Conservation (phyloP, 2,113 vertebrate genomes). For the Embiotoca jacksoni region DNA sequence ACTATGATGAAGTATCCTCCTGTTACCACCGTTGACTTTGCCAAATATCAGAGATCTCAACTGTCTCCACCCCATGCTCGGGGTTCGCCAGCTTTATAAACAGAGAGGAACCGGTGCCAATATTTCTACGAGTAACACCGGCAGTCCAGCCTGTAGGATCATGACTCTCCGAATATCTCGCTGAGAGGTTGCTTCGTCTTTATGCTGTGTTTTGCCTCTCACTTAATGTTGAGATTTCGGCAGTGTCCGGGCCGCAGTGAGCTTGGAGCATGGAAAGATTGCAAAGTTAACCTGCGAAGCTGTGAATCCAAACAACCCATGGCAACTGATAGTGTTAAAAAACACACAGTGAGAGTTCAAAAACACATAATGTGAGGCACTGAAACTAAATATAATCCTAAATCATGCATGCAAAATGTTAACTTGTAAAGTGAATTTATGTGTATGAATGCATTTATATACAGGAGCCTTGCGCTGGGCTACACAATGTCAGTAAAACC, state of each 20-base stretch:
- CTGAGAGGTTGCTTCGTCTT: conserved; percentile 67
- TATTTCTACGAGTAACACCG: conserved; percentile 70
- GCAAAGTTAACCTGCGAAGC: conserved; percentile 45
- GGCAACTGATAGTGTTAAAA: conserved; percentile 44
- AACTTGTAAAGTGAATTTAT: no score
- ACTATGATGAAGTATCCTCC: conserved; percentile 83
- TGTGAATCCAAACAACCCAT: conserved; percentile 48
- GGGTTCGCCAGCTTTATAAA: conserved; percentile 71
- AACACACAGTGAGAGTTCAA: neutral
- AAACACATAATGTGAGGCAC: conserved; percentile 15
- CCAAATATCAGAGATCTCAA: conserved; percentile 80
- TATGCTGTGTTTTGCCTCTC: conserved; percentile 64
- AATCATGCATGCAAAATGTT: neutral
- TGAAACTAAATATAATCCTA: neutral
- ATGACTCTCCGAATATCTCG: conserved; percentile 60
- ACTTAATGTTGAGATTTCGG: conserved; percentile 48
- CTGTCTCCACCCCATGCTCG: conserved; percentile 62
- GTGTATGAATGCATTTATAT: neutral
- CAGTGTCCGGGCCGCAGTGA: conserved; percentile 23
- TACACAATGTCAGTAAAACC: no score
- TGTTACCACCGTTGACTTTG: conserved; percentile 79
- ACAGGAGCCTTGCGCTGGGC: neutral
- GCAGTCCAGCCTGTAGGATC: conserved; percentile 65
- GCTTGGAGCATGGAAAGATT: conserved; percentile 16
- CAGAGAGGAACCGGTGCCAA: conserved; percentile 64